Conservation (phyloP, 1,140 invertebrate genomes). For the Trissolcus basalis region DNA sequence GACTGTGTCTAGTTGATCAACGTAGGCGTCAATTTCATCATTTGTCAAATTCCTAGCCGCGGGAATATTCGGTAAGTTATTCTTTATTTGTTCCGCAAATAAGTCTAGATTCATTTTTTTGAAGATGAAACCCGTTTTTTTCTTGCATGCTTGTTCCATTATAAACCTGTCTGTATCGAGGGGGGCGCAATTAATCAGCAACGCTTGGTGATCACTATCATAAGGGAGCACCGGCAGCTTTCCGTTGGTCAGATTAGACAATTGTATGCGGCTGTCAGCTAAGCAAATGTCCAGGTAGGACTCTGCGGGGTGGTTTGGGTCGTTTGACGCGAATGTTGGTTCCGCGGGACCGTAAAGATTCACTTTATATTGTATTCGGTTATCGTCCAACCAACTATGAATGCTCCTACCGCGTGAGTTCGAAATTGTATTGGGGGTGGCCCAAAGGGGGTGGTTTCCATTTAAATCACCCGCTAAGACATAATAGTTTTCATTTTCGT, state of each 20-base stretch:
- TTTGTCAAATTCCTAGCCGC: no score
- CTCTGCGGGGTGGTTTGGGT: no score
- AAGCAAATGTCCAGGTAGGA: conserved; percentile 9
- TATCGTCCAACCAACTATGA: no score
- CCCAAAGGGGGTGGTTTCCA: conserved; percentile 6
- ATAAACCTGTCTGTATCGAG: conserved; percentile 1
- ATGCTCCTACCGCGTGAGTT: no score
- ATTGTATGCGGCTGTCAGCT: not conserved
- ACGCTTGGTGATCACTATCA: conserved; percentile 16
- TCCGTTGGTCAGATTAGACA: not conserved
- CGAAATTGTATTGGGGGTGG: not conserved
- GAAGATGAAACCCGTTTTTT: conserved; percentile 7
- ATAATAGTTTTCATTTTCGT: not conserved
- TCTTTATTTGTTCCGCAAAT: no score
- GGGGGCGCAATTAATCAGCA: not conserved
- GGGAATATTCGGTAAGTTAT: no score
- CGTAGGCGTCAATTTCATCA: no score
- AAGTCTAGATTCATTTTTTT: not conserved
- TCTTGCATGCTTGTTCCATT: not conserved
- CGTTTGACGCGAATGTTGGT: not conserved
- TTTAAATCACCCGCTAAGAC: conserved; percentile 2
- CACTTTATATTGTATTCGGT: no score
- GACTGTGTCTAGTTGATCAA: no score
- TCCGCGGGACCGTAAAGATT: conserved; percentile 1
- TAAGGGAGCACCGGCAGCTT: conserved; percentile 5